phyloP scores from a whole-genome alignment of 2,888 invertebrate species.

The Drosophila helvetica region DNA sequence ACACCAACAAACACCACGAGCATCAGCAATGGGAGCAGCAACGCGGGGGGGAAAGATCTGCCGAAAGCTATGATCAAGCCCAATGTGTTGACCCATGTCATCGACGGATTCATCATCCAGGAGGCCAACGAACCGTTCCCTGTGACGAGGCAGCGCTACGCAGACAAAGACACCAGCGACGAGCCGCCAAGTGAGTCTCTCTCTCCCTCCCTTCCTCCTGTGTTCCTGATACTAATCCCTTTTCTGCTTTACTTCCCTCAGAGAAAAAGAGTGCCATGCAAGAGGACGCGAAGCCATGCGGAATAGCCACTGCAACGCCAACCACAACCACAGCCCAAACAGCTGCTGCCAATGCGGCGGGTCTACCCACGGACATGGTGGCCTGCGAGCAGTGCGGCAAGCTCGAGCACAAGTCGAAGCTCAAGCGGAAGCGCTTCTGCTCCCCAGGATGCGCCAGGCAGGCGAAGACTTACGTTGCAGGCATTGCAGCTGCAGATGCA shows the following conservation, averaged over 20 bases:
- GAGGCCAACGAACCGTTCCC: constrained; percentile 96
- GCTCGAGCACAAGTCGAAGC: constrained; percentile 86
- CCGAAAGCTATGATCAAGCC: constrained; percentile 97
- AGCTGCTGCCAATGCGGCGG: constrained; percentile 29
- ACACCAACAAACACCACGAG: constrained; percentile 24
- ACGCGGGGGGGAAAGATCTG: constrained; percentile 83
- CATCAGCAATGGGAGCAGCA: constrained; percentile 3
- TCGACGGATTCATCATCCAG: constrained; percentile 98
- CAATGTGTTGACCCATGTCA: constrained; percentile 97
- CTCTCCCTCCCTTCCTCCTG: too few relatives aligned
- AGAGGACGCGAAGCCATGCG: constrained; percentile 59
- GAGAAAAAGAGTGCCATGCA: constrained; percentile 81
- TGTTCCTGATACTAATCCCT: neutral
- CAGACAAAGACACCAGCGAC: constrained; percentile 87
- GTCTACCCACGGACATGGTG: constrained; percentile 72
- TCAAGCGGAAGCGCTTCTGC: constrained; percentile 91
- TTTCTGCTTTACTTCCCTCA: constrained; percentile 39
- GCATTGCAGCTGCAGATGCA: constrained; percentile 10
- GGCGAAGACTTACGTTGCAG: constrained; percentile 80
- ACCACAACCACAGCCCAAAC: neutral
- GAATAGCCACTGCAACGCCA: constrained; percentile 21
- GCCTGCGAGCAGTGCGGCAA: constrained; percentile 91
- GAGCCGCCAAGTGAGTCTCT: constrained; percentile 90
- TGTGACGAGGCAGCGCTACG: constrained; percentile 87
- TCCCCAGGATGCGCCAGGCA: constrained; percentile 88